A percentile compares a stretch with the other conserved stretches of the same genome.
These are phyloP conservation scores for Archilochus colubris DNA, from an alignment of 2,113 vertebrate genomes.

Conservation along the genomic window DNA sequence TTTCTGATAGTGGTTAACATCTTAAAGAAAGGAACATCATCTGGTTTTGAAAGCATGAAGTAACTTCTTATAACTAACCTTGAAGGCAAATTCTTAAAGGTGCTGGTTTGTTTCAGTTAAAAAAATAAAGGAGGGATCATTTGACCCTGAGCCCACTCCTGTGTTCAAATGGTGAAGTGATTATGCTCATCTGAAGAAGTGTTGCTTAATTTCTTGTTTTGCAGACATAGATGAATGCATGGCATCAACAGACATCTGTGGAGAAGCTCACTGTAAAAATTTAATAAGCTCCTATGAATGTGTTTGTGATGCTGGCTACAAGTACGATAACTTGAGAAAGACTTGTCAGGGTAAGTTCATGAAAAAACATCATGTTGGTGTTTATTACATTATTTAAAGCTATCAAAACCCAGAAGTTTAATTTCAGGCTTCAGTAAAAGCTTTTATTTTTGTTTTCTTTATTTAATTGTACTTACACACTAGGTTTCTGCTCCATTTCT, in stretches of 20 bases:
- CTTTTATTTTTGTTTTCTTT: neutral
- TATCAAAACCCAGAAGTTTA: neutral
- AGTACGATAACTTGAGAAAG: slow-evolving; percentile 81
- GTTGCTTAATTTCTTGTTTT: slow-evolving; percentile 45
- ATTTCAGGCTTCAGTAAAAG: neutral
- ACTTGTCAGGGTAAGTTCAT: slow-evolving; percentile 83
- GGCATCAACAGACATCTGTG: slow-evolving; percentile 79
- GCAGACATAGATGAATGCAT: slow-evolving; percentile 90
- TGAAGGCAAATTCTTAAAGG: neutral
- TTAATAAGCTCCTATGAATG: slow-evolving; percentile 84
- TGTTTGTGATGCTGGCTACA: slow-evolving; percentile 85
- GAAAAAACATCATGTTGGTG: neutral
- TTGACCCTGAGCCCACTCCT: neutral
- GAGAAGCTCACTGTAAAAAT: slow-evolving; percentile 87
- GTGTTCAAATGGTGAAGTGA: neutral
- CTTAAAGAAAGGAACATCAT: neutral
- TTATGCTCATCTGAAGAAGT: neutral
- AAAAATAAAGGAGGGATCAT: neutral
- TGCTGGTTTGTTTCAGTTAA: neutral
- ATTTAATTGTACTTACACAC: neutral
- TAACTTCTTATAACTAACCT: neutral
- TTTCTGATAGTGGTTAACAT: neutral
- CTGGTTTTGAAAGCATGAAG: slow-evolving; percentile 5
- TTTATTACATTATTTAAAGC: neutral
- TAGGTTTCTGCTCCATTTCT: neutral